Evolutionary conservation across 2,888 invertebrate genomes (phyloP).

Genomic region (Rhagium mordax): DNA sequence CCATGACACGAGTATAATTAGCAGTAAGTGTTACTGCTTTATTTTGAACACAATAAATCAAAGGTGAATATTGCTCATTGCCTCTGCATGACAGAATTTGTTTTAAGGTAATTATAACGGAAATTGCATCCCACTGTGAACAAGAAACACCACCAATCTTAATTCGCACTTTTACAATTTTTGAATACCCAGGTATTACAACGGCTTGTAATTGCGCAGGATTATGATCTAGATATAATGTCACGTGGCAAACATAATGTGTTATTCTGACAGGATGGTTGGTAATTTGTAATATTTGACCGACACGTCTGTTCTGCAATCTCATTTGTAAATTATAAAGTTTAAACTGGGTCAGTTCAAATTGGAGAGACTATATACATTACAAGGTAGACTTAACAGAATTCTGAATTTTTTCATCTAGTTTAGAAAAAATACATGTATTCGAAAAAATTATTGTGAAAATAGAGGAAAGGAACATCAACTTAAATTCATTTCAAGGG

Average conservation of each 20-base stretch:
- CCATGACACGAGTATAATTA: constrained; percentile 50
- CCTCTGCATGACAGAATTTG: constrained; percentile 23
- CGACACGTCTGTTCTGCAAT: constrained; percentile 17
- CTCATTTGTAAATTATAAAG: background rate
- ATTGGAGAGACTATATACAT: too few relatives aligned
- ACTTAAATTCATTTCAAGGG: too few relatives aligned
- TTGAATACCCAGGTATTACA: background rate
- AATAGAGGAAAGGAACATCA: too few relatives aligned
- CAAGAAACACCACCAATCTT: constrained; percentile 11
- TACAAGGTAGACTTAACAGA: too few relatives aligned
- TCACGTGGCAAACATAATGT: constrained; percentile 8
- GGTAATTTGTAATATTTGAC: constrained; percentile 18
- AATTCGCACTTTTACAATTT: constrained; percentile 17
- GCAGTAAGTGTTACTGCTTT: constrained; percentile 44
- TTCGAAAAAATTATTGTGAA: too few relatives aligned
- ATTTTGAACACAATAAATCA: constrained; percentile 47
- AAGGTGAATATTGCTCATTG: constrained; percentile 48
- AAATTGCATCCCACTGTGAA: constrained; percentile 27
- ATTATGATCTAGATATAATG: constrained; percentile 27
- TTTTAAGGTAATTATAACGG: constrained; percentile 30
- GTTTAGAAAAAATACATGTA: too few relatives aligned
- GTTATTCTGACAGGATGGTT: constrained; percentile 4
- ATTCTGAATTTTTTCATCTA: too few relatives aligned
- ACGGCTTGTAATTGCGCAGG: background rate
- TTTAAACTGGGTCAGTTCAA: background rate